These are phyloP conservation scores for Cheiracanthium punctorium DNA, from an alignment of 2,888 invertebrate species.

Conservation along the genomic window DNA sequence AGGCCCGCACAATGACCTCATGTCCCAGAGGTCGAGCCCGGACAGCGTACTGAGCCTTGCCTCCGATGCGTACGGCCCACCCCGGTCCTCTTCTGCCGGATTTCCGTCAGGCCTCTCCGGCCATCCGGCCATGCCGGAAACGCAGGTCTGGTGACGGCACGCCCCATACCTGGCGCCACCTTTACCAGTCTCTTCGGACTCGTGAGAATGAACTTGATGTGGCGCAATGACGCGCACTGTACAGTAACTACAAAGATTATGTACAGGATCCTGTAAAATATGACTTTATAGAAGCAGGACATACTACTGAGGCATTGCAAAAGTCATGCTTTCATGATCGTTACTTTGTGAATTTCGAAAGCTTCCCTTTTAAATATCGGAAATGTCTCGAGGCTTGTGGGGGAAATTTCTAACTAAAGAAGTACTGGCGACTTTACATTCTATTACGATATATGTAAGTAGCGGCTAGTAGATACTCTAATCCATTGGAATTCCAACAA, in stretches of 20 bases:
- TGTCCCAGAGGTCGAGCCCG: slow-evolving; percentile 70
- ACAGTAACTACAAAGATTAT: background rate
- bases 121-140: slow-evolving; percentile 61
- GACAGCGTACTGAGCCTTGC: slow-evolving; percentile 69
- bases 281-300: background rate
- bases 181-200: slow-evolving; percentile 44
- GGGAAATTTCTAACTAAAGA: too few relatives aligned
- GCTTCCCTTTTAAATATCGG: too few relatives aligned
- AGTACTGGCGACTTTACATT: too few relatives aligned
- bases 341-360: background rate
- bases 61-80: slow-evolving; percentile 68
- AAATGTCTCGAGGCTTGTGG: too few relatives aligned
- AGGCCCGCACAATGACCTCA: slow-evolving; percentile 56
- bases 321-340: background rate
- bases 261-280: slow-evolving; percentile 2
- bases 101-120: slow-evolving; percentile 37
- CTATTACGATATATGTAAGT: too few relatives aligned
- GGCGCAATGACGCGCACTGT: background rate
- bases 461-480: too few relatives aligned
- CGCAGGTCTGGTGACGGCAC: slow-evolving; percentile 70
- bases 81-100: slow-evolving; percentile 57
- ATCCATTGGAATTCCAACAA: too few relatives aligned
- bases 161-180: slow-evolving; percentile 54
- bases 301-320: background rate
- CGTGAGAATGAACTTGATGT: background rate